Base-by-base conservation (phyloP, 1,140 invertebrate genomes). In the Tetramorium alpestre region DNA sequence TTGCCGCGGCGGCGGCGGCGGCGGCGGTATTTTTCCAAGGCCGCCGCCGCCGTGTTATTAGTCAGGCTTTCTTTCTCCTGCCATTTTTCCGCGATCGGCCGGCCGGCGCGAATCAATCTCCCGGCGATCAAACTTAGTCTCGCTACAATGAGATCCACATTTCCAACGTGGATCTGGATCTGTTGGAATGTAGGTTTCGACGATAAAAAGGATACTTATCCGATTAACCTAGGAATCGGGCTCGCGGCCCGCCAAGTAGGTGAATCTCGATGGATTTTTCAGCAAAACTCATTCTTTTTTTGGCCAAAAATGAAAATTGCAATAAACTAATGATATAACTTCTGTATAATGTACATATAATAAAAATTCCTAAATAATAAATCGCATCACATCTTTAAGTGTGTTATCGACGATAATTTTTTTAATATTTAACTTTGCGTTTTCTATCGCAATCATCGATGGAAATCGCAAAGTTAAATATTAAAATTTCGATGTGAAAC, bases 61-160 rank as follows among this genome's bases (percentile, higher is more conserved):
- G 80, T 75, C 54, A 58, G 47, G 69, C 80, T 62, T 84, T 84
- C 69, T 84, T 84, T 73, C 69, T 41, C 54, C 51, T 41, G 41
- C 8, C 41, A 84, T 84, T 84, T 84, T 84, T 75, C 80, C 69
- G 80, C 25, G 67, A 73, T 77, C 44, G 25, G 60, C 44, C 64
- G 64, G n/a, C n/a, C 78, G 65, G 49, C 80, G 41, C 80, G 54
- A 84, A 75, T 84, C 80, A 16, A 73, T 84, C 80, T 84, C 51
- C n/a, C 69, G 25, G 69, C 69, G 80, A 75, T 75, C 56, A 75
- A 60, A 73, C 41, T 81, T 80, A 28, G n/a, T 49, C 41, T 44
- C 80, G 80, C 69, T 41, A 75, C 80, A 84, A 84, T 84, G 54
- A 78, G 64, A 81, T 86, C 77, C 76, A 65, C 73, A 60, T 86